Conservation (phyloP, 2,797 vertebrate species). For the Odontamblyopus rebecca region DNA sequence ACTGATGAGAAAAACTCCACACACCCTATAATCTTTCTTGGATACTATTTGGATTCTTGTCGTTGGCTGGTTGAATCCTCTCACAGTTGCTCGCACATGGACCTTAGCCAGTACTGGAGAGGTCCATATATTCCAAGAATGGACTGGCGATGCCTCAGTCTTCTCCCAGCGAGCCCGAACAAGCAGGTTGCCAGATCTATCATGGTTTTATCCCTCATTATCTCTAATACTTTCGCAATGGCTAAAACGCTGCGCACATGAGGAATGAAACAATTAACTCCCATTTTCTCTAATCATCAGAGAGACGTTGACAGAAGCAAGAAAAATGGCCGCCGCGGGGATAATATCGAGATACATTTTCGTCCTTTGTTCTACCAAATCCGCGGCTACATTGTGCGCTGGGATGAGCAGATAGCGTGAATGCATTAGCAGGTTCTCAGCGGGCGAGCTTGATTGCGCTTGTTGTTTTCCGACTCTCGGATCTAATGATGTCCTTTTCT, state of each 20-base stretch:
- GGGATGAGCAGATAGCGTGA: neutral
- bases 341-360: constrained; percentile 17
- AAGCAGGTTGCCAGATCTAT: constrained; percentile 56
- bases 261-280: constrained; percentile 69
- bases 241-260: constrained; percentile 50
- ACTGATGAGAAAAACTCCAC: neutral
- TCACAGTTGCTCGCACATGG: constrained; percentile 34
- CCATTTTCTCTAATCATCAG: constrained; percentile 62
- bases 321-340: constrained; percentile 40
- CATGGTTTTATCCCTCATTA: constrained; percentile 65
- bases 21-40: constrained; percentile 4
- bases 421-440: constrained; percentile 1
- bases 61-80: constrained; percentile 18
- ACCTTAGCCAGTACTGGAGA: constrained; percentile 38
- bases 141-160: constrained; percentile 31
- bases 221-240: constrained; percentile 44
- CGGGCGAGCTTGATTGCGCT: neutral
- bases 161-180: constrained; percentile 52
- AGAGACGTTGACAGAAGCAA: constrained; percentile 45
- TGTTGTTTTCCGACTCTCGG: neutral
- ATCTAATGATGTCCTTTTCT: neutral
- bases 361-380: constrained; percentile 12
- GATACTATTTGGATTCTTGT: neutral
- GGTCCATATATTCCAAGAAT: constrained; percentile 45
- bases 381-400: neutral